Evolutionary conservation across 2,888 invertebrate species (phyloP).

Genomic region (Plagodis dolabraria): DNA sequence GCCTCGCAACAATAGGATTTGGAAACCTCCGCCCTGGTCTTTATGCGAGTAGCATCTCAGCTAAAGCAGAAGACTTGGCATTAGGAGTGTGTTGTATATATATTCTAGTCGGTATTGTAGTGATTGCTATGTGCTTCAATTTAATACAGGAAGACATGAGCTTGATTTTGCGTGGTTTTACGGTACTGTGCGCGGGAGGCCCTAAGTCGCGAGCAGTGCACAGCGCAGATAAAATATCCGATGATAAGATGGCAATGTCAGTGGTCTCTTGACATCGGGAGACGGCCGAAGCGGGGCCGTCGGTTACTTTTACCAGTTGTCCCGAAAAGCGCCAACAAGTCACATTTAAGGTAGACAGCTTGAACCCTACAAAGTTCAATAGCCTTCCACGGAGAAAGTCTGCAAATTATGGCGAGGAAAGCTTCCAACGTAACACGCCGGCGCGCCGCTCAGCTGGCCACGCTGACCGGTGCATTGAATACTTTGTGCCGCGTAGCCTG

Average conservation of each 20-base stretch:
- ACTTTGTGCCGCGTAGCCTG: slow-evolving; percentile 93
- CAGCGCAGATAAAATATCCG: slow-evolving; percentile 72
- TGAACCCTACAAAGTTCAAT: slow-evolving; percentile 79
- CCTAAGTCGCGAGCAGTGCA: slow-evolving; percentile 68
- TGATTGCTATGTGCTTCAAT: slow-evolving; percentile 95
- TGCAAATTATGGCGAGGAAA: slow-evolving; percentile 62
- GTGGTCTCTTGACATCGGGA: slow-evolving; percentile 85
- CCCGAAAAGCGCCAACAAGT: slow-evolving; percentile 55
- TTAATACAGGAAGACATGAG: slow-evolving; percentile 91
- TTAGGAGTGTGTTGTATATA: slow-evolving; percentile 92
- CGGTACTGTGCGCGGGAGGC: slow-evolving; percentile 57
- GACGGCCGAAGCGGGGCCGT: slow-evolving; percentile 62
- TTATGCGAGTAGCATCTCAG: slow-evolving; percentile 76
- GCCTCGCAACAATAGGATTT: slow-evolving; percentile 92
- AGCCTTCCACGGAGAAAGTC: slow-evolving; percentile 83
- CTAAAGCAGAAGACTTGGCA: slow-evolving; percentile 86
- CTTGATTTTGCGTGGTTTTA: slow-evolving; percentile 51
- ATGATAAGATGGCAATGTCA: slow-evolving; percentile 81
- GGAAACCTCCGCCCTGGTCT: slow-evolving; percentile 90
- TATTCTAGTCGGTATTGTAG: slow-evolving; percentile 93
- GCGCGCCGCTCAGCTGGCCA: slow-evolving; percentile 57
- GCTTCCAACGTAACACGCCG: slow-evolving; percentile 70
- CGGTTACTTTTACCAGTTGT: slow-evolving; percentile 51
- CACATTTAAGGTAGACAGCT: slow-evolving; percentile 68
- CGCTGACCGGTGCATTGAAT: slow-evolving; percentile 89